These are phyloP conservation scores for Prionace glauca DNA, from an alignment of 2,797 vertebrate genomes.

Conservation along the genomic window DNA sequence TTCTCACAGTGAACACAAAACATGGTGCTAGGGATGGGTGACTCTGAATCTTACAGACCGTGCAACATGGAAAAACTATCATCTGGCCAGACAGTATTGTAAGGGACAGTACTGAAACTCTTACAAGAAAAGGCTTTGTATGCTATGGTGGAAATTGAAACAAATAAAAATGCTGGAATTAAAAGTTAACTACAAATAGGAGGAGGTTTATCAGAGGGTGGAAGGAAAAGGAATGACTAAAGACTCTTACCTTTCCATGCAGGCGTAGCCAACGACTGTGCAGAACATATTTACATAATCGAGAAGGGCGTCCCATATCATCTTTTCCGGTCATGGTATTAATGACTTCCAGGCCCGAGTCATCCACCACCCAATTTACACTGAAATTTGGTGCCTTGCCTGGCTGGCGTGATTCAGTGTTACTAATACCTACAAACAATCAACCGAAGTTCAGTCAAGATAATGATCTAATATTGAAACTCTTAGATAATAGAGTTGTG, in stretches of 20 bases:
- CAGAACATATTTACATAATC: conserved; percentile 88
- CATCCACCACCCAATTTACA: conserved; percentile 91
- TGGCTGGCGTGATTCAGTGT: conserved; percentile 87
- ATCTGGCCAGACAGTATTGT: background rate
- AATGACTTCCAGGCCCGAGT: conserved; percentile 78
- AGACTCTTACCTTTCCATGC: conserved; percentile 74
- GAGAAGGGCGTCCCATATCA: conserved; percentile 85
- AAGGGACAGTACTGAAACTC: background rate
- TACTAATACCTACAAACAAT: conserved; percentile 78
- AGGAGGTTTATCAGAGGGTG: background rate
- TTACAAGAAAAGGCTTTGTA: background rate
- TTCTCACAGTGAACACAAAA: background rate
- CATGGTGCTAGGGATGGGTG: background rate
- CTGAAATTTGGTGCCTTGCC: conserved; percentile 97
- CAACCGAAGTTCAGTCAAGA: background rate
- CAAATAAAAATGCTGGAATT: background rate
- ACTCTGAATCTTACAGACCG: background rate
- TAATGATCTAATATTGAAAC: background rate
- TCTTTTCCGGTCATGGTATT: conserved; percentile 94
- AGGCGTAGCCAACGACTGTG: conserved; percentile 91
- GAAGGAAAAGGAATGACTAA: background rate
- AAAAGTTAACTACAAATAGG: background rate
- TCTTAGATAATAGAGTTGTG: background rate
- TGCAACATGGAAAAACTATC: background rate
- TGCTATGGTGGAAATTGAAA: background rate